Percentiles rank a stretch among this genome's conserved stretches.
phyloP scores from a whole-genome alignment of 2,113 vertebrate genomes.

The Dromiciops gliroides region DNA sequence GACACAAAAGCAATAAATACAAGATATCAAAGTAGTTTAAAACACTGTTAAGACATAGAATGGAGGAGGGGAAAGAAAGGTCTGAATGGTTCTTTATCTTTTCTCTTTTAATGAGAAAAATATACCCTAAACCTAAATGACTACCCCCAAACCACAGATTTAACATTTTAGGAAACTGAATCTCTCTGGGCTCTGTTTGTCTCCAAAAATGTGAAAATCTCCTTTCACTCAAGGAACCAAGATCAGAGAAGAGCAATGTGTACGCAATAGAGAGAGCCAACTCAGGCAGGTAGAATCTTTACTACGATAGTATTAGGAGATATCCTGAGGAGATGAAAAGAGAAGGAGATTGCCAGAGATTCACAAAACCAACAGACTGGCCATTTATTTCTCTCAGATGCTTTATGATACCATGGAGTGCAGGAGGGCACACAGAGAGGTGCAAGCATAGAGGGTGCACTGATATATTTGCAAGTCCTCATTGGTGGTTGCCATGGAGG shows the following conservation, averaged over 20 bases:
- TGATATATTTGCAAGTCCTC: conserved; percentile 31
- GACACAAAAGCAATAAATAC: conserved; percentile 31
- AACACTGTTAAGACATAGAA: conserved; percentile 16
- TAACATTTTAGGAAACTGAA: conserved; percentile 1
- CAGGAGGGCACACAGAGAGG: conserved; percentile 25
- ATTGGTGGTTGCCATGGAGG: conserved; percentile 71
- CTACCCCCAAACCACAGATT: neutral
- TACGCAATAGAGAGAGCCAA: neutral
- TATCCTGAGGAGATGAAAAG: conserved; percentile 9
- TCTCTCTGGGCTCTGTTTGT: neutral
- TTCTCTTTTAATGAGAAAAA: conserved; percentile 45
- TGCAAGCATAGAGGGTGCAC: conserved; percentile 17
- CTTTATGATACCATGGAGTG: conserved; percentile 53
- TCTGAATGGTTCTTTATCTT: conserved; percentile 16
- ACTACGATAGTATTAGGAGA: neutral
- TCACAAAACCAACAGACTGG: conserved; percentile 43
- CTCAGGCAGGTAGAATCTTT: conserved; percentile 13
- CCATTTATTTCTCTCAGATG: conserved; percentile 31
- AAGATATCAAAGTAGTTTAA: conserved; percentile 23
- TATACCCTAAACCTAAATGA: neutral
- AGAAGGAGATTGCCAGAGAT: conserved; percentile 5
- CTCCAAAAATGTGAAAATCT: conserved; percentile 11
- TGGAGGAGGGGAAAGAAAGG: neutral
- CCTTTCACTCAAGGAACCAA: neutral
- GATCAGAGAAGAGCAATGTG: neutral